Base-by-base conservation (phyloP, 2,797 vertebrate genomes). In the Eupleurogrammus muticus region DNA sequence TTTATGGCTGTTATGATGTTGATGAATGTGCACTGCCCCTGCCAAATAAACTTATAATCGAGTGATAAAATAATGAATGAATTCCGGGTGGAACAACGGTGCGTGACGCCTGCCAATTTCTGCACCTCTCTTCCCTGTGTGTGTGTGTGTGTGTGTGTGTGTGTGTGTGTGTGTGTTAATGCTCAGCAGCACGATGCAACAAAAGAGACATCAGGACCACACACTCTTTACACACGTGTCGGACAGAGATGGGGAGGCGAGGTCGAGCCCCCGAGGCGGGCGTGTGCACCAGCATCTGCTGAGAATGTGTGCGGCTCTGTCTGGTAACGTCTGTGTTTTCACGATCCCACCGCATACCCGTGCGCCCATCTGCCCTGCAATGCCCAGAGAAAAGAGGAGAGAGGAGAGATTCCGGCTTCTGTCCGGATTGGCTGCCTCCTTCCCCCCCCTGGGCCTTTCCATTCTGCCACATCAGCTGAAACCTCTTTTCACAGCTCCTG, bases 391-490 rank as follows among this genome's bases (percentile, higher is more conserved):
- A 42, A 19, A 5, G 8, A 34, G 12, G 48, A 11, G 35, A 46
- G 13, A 75, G 12, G 34, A 61, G 20, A 14, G 70, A 65, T 11
- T 38, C 47, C 38, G 72, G 75, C 65, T 66, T 65, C 49, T 66
- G 65, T 66, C 57, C 13, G 9, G 40, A 28, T 68, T 73, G 70
- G 75, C 68, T 69, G 64, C 71, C 48, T 65, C 66, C 52, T 61
- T 36, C 24, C 68, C 63, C 49, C 73, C 70, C 59, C 36, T 32
- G 69, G 70, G 79, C 77, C 77, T 84, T 86, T 90, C 79, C 75
- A 68, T 92, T 88, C 86, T 85, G 87, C 91, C 85, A 92, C 90
- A 91, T 92, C 91, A 92, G 90, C 92, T 90, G 80, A 92, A 92
- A 92, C 81, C 79, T 85, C 87, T 88, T 82, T 92, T 90, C 80